phyloP scores from a whole-genome alignment of 2,113 vertebrate genomes.

The Upupa epops region DNA sequence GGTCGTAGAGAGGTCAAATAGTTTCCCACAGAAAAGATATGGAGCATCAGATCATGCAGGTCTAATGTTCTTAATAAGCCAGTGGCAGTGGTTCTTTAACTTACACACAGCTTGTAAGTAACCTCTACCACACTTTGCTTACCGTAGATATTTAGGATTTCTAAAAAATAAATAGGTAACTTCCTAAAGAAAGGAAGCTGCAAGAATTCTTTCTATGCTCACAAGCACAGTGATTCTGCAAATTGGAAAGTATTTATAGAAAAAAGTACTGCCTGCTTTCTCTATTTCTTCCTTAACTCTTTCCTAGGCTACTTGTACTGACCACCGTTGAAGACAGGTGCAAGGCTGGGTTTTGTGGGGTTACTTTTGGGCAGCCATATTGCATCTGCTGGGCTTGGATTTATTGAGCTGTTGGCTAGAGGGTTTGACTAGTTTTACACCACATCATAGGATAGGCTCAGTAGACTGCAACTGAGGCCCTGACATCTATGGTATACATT shows the following conservation, averaged over 20 bases:
- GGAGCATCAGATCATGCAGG: background rate
- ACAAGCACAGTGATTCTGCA: background rate
- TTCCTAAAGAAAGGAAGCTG: background rate
- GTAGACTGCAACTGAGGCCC: background rate
- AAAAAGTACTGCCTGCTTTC: background rate
- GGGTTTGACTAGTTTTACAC: background rate
- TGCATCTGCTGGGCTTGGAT: accelerated
- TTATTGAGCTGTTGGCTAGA: background rate
- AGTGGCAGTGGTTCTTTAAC: background rate
- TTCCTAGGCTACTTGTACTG: background rate
- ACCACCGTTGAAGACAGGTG: background rate
- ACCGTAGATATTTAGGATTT: background rate
- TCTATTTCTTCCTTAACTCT: background rate
- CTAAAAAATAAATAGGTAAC: background rate
- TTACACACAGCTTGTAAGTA: background rate
- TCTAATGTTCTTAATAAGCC: background rate
- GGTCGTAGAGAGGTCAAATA: background rate
- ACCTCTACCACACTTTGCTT: background rate
- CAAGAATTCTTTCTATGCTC: background rate
- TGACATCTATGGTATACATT: accelerated
- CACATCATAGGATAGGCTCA: background rate
- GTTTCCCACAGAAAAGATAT: background rate
- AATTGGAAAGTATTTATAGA: background rate
- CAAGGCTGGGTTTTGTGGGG: background rate
- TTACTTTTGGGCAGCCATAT: background rate